Evolutionary conservation across 2,888 invertebrate genomes (phyloP).

Genomic region (Digitonthophagus gazella): DNA sequence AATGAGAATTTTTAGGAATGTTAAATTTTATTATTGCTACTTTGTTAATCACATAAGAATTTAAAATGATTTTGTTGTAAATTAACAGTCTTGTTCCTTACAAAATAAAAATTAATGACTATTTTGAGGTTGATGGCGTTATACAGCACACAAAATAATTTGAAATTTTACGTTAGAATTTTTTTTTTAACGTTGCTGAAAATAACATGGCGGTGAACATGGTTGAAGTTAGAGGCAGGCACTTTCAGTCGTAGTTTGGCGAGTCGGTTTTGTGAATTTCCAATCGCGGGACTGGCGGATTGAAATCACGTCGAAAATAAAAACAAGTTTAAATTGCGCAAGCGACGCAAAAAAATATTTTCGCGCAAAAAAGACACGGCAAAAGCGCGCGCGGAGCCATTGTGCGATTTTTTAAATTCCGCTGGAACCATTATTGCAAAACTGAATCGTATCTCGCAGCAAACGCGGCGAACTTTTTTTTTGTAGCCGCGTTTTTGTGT

Average conservation of each 20-base stretch:
- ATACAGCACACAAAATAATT: neutral
- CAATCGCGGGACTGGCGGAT: conserved; percentile 8
- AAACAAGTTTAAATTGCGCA: conserved; percentile 12
- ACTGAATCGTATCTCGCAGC: conserved; percentile 23
- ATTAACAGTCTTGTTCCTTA: neutral
- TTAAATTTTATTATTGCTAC: neutral
- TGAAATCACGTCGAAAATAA: conserved; percentile 16
- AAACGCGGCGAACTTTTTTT: conserved; percentile 24
- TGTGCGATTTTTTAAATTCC: conserved; percentile 16
- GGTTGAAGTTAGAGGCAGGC: conserved; percentile 1
- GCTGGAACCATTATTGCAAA: conserved; percentile 22
- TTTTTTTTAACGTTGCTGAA: neutral
- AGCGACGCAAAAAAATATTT: conserved; percentile 7
- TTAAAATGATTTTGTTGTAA: neutral
- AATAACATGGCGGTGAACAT: neutral
- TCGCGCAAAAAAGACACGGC: conserved; percentile 15
- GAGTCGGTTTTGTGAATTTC: conserved; percentile 5
- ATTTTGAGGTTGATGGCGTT: neutral
- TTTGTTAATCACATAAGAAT: neutral
- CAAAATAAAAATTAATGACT: neutral
- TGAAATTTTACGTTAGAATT: neutral
- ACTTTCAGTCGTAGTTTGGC: conserved; percentile 4
- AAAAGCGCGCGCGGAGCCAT: neutral
- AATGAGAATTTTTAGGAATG: neutral
- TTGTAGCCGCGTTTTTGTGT: conserved; percentile 8